Percentiles rank a stretch among this genome's conserved stretches.
These are phyloP conservation scores for Lycodopsis pacificus DNA, from an alignment of 2,797 vertebrate species.

Conservation along the genomic window DNA sequence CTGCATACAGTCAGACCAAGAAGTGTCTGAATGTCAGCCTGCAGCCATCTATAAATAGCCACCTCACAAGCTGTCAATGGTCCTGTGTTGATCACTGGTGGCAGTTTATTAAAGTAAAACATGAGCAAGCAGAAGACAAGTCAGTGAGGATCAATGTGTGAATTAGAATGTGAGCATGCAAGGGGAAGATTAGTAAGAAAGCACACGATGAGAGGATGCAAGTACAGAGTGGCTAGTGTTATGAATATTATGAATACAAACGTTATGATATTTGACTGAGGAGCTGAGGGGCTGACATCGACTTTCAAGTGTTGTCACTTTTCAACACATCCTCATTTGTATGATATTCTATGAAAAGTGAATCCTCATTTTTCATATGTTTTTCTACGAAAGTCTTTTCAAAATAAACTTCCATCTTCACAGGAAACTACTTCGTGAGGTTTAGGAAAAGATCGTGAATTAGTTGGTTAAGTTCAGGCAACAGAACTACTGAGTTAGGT, in stretches of 20 bases:
- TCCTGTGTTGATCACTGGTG: not conserved
- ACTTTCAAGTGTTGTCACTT: not conserved
- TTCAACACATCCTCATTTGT: too few species aligned
- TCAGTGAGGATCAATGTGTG: not conserved
- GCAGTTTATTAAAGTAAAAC: not conserved
- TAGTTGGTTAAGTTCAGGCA: too few species aligned
- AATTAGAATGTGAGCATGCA: not conserved
- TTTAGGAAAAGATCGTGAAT: too few species aligned
- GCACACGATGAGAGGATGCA: not conserved
- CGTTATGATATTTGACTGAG: not conserved
- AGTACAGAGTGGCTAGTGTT: not conserved
- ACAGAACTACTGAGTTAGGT: too few species aligned
- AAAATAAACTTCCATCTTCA: too few species aligned
- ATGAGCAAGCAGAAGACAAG: not conserved
- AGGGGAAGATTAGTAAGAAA: not conserved
- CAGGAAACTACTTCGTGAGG: too few species aligned
- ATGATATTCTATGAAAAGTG: too few species aligned
- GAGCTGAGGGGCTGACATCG: not conserved
- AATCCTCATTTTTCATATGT: too few species aligned
- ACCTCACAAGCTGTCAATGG: not conserved
- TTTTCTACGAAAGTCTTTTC: too few species aligned
- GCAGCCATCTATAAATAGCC: not conserved
- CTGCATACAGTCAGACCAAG: constrained; percentile 29
- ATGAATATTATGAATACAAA: not conserved
- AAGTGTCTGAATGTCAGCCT: not conserved